Evolutionary conservation across 2,113 vertebrate genomes (phyloP), one percentile per base, ranked within the genome.

Genomic region (Dunckerocampus dactyliophorus): DNA sequence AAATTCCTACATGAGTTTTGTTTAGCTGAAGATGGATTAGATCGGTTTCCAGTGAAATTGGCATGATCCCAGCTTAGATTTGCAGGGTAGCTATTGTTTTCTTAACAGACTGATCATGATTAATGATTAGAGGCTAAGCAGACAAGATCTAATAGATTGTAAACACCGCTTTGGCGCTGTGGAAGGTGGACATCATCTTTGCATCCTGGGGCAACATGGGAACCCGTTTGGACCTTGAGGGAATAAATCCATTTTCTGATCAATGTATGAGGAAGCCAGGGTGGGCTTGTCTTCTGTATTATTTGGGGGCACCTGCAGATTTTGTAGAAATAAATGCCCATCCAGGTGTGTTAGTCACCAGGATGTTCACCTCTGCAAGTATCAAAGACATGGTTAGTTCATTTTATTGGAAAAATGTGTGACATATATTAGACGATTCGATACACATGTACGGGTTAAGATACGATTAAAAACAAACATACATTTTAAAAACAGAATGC

Each of bases 211-310:
- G 76, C 62, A 67, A 74, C 74, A 81, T 68, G 55, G 71, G 83
- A 80, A 69, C 47, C 77, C 77, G 81, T 88, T 81, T 86, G 78
- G 81, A 84, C 78, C 81, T 85, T 82, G 82, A 79, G 82, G 71
- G 81, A 90, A 88, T 89, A 90, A 91, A 91, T 85, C 69, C 77
- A 81, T 84, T 83, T 80, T 89, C 86, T 89, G 88, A 87, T 85
- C 89, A 75, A 72, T 83, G 83, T 85, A 85, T 63, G 66, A 84
- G 77, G 49, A 80, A 56, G 37, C 45, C 7, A 8, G 65, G 75
- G 39, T 14, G 12, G 3, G 11, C 49, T 62, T 65, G 59, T 72
- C 50, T 77, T 80, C 52, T 22, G 71, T 67, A 4, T 31, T 11
- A 39, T 1, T 8, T 4, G 8, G 55, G 1, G n/a, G n/a, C n/a